Evolutionary conservation across 1,140 invertebrate genomes (phyloP).

Genomic region (Drosophila repletoides): DNA sequence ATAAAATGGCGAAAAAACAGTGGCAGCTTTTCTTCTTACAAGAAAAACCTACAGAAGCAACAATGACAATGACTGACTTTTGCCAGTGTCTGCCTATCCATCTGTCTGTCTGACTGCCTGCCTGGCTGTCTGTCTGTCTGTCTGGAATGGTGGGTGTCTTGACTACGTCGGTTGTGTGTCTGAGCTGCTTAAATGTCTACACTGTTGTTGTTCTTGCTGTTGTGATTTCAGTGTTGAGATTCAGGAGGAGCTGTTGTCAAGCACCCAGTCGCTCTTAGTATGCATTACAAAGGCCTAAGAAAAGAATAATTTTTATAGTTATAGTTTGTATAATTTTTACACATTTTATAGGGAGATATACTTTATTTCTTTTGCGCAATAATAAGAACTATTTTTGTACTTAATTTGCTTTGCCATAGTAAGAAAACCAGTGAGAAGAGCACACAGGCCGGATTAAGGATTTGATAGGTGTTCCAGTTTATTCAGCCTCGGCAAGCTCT

Average conservation of each 20-base stretch:
- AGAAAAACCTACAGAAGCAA: conserved; percentile 17
- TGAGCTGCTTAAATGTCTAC: conserved; percentile 49
- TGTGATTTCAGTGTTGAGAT: conserved; percentile 48
- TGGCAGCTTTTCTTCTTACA: conserved; percentile 52
- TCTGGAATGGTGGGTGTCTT: conserved; percentile 61
- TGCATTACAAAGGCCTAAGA: conserved; percentile 40
- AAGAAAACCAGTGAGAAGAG: too few relatives aligned
- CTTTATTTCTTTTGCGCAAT: too few relatives aligned
- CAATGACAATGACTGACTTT: conserved; percentile 56
- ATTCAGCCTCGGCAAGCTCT: too few relatives aligned
- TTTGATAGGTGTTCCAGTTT: too few relatives aligned
- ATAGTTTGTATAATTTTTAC: too few relatives aligned
- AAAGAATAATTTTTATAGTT: too few relatives aligned
- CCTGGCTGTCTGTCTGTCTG: conserved; percentile 1
- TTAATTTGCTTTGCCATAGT: too few relatives aligned
- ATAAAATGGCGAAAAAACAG: conserved; percentile 39
- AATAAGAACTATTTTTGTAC: too few relatives aligned
- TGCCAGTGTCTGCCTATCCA: conserved; percentile 23
- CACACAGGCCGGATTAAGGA: too few relatives aligned
- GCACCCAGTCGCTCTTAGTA: conserved; percentile 42
- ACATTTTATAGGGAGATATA: too few relatives aligned
- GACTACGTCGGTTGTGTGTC: conserved; percentile 52
- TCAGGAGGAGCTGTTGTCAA: conserved; percentile 33
- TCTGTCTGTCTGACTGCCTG: conserved; percentile 3
- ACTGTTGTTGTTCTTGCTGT: conserved; percentile 34